Percentiles rank a stretch among this genome's conserved stretches.
Conservation (phyloP, 2,797 vertebrate species). For the Falco peregrinus region DNA sequence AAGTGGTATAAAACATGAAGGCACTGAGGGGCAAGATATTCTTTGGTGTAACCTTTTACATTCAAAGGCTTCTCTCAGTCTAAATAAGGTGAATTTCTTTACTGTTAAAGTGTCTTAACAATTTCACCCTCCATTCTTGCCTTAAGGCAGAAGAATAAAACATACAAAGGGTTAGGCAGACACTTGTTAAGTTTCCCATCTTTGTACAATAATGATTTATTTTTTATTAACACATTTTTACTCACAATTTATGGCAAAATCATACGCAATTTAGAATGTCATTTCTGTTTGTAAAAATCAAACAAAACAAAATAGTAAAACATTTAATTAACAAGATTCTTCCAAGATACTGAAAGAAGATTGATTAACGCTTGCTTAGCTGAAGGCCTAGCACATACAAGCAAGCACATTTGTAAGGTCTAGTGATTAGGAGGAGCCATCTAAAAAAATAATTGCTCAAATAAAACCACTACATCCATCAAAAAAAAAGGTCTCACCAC, state of each 20-base stretch:
- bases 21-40: fast-evolving
- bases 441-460: not conserved
- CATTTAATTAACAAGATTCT: not conserved
- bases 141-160: not conserved
- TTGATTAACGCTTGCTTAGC: not conserved
- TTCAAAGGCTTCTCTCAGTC: not conserved
- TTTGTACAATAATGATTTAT: not conserved
- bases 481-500: not conserved
- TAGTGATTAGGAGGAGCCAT: not conserved
- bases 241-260: not conserved
- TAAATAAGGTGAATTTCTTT: not conserved
- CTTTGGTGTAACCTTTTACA: not conserved
- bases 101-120: not conserved
- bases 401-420: not conserved
- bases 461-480: not conserved
- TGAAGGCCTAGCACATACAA: not conserved
- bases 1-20: not conserved
- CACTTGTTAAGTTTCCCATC: not conserved
- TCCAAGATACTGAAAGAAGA: not conserved
- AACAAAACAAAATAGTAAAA: not conserved
- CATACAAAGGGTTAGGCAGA: not conserved
- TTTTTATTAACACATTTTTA: not conserved
- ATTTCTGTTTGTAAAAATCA: not conserved
- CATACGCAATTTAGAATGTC: not conserved
- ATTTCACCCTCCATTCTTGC: not conserved